Evolutionary conservation across 2,113 vertebrate genomes (phyloP).

Genomic region (Phyllopteryx taeniolatus): DNA sequence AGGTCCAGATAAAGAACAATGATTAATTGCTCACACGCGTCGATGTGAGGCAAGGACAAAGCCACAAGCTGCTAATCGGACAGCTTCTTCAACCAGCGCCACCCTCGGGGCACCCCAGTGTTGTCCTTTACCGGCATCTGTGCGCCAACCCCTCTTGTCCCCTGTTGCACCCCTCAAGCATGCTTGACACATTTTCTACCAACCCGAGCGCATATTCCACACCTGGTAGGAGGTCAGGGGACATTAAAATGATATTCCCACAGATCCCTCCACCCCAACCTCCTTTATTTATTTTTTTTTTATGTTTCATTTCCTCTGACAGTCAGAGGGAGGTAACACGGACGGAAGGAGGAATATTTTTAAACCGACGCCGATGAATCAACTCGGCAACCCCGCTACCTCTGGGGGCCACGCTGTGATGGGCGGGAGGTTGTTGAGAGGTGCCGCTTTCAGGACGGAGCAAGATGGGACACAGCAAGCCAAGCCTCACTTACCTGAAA

Average conservation of each 20-base stretch:
- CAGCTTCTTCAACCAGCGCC: conserved; percentile 19
- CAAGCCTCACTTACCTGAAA: conserved; percentile 71
- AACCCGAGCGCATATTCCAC: conserved; percentile 18
- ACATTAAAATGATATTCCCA: conserved; percentile 38
- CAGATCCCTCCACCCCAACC: conserved; percentile 9
- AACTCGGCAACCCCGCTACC: conserved; percentile 50
- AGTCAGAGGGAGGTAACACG: conserved; percentile 40
- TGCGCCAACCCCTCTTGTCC: background rate
- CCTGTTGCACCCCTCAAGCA: conserved; percentile 16
- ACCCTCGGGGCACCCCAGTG: conserved; percentile 15
- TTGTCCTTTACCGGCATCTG: conserved; percentile 15
- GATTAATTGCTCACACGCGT: conserved; percentile 58
- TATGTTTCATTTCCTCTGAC: conserved; percentile 59
- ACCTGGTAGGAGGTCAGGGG: conserved; percentile 32
- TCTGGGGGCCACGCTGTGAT: conserved; percentile 55
- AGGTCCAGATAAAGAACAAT: conserved; percentile 64
- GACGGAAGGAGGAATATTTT: conserved; percentile 59
- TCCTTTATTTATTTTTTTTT: conserved; percentile 40
- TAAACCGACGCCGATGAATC: conserved; percentile 66
- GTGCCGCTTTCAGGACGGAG: conserved; percentile 49
- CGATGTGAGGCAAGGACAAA: conserved; percentile 54
- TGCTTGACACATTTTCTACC: conserved; percentile 21
- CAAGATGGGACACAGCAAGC: conserved; percentile 33
- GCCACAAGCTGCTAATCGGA: conserved; percentile 19
- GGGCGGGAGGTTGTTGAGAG: conserved; percentile 32